Evolutionary conservation across 1,140 invertebrate genomes (phyloP).

Genomic region (Lasaia peninsularis): DNA sequence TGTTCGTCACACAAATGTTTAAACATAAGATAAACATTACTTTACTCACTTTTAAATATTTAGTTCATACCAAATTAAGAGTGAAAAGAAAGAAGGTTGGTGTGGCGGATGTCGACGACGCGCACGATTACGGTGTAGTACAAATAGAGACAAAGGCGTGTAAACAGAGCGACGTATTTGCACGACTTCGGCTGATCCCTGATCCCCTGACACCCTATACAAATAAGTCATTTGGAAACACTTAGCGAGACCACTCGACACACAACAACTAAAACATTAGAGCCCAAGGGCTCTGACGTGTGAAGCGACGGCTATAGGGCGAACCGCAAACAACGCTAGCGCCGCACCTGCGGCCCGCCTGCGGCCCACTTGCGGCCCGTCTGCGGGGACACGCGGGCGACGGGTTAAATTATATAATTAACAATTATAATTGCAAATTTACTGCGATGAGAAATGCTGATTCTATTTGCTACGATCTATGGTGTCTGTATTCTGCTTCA

Average conservation of each 20-base stretch:
- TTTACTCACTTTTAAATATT: no score
- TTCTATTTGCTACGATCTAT: no score
- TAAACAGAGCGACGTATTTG: constrained; percentile 30
- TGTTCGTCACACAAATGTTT: no score
- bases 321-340: constrained; percentile 42
- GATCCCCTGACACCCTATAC: constrained; percentile 53
- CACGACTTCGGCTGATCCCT: constrained; percentile 27
- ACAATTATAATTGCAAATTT: neutral
- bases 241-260: constrained; percentile 57
- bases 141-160: constrained; percentile 3
- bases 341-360: constrained; percentile 34
- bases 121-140: neutral
- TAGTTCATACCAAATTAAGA: no score
- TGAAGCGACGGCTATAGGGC: constrained; percentile 54
- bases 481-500: no score
- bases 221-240: constrained; percentile 66
- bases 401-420: no score
- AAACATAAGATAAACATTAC: no score
- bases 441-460: no score
- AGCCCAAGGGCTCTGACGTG: constrained; percentile 53
- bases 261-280: constrained; percentile 57
- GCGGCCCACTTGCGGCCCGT: neutral
- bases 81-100: neutral
- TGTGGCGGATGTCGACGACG: neutral
- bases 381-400: no score